Conservation (phyloP, 1,140 invertebrate species). For the Eueides isabella region DNA sequence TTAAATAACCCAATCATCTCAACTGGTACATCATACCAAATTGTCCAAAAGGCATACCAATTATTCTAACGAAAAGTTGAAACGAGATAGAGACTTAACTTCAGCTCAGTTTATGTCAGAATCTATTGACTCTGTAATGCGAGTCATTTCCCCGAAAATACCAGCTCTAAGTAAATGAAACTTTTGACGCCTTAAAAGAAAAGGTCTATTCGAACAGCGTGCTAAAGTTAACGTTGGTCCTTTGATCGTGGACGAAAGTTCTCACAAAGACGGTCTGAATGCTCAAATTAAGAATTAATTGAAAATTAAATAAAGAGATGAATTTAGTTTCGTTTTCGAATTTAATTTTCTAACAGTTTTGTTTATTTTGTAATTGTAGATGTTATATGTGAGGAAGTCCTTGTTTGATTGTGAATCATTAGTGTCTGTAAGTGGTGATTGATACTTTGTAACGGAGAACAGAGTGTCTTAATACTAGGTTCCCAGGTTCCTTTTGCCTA, state of each 20-base stretch:
- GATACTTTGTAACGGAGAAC: too few relatives aligned
- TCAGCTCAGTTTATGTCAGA: slow-evolving; percentile 54
- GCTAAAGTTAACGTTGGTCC: slow-evolving; percentile 63
- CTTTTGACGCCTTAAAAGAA: slow-evolving; percentile 72
- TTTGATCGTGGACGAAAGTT: slow-evolving; percentile 65
- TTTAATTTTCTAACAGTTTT: background rate
- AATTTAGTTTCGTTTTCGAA: slow-evolving; percentile 40
- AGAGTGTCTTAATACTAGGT: too few relatives aligned
- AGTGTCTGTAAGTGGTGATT: slow-evolving; percentile 30
- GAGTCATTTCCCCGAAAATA: slow-evolving; percentile 72
- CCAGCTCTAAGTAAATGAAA: slow-evolving; percentile 70
- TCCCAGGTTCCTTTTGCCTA: too few relatives aligned
- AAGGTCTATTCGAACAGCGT: slow-evolving; percentile 56
- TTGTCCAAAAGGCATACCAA: slow-evolving; percentile 42
- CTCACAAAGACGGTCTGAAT: slow-evolving; percentile 62
- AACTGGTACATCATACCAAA: slow-evolving; percentile 45
- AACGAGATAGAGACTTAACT: slow-evolving; percentile 41
- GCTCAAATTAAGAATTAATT: slow-evolving; percentile 55
- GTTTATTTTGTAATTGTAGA: background rate
- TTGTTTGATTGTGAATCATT: slow-evolving; percentile 47
- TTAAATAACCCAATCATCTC: background rate
- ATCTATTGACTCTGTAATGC: slow-evolving; percentile 74
- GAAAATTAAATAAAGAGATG: slow-evolving; percentile 72
- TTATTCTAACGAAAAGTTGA: slow-evolving; percentile 56
- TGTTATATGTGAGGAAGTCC: background rate